These are phyloP conservation scores for Leuciscus idus DNA, from an alignment of 2,113 vertebrate species.

Conservation along the genomic window DNA sequence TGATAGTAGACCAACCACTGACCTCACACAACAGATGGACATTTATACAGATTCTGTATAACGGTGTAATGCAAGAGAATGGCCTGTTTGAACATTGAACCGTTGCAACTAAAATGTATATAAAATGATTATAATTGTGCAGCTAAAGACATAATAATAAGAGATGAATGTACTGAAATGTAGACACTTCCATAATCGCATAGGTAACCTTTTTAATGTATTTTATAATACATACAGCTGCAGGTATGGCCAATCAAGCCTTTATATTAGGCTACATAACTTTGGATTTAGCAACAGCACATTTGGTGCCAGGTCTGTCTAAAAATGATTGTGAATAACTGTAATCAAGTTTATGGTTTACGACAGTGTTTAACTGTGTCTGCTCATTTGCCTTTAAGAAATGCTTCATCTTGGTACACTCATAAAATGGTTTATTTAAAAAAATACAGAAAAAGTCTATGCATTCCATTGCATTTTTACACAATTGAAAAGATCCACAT, in stretches of 20 bases:
- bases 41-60: neutral
- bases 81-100: neutral
- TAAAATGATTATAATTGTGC: neutral
- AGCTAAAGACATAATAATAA: neutral
- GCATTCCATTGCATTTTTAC: conserved; percentile 79
- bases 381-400: conserved; percentile 29
- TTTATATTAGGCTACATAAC: neutral
- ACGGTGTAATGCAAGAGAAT: neutral
- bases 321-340: neutral
- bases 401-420: conserved; percentile 54
- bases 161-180: neutral
- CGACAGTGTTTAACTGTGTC: neutral
- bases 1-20: neutral
- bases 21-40: neutral
- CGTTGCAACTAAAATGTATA: neutral
- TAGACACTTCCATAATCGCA: neutral
- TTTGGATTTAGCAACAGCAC: neutral
- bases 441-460: conserved; percentile 83
- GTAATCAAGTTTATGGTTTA: neutral
- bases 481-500: conserved; percentile 70
- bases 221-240: neutral
- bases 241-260: neutral
- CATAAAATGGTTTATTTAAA: conserved; percentile 87
- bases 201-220: neutral
- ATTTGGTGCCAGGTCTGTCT: neutral